These are phyloP conservation scores for Brachionus manjavacas DNA, from an alignment of 1,140 invertebrate species.

Conservation along the genomic window DNA sequence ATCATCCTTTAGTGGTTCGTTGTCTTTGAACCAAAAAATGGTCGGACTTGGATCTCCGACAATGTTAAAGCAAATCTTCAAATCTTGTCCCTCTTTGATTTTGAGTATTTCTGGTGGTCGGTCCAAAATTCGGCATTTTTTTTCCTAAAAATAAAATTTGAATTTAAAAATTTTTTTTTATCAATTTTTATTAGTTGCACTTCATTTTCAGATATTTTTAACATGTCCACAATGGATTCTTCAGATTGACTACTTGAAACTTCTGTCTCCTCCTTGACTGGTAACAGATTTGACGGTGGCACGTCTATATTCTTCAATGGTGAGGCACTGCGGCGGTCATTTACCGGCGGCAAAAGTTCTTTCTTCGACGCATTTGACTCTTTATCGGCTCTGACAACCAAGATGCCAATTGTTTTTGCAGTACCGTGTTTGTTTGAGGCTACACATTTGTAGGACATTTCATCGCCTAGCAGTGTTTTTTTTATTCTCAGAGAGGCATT, in stretches of 20 bases:
- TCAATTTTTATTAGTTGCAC: neutral
- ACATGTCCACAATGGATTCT: neutral
- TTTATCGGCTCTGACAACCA: slow-evolving; percentile 6
- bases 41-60: neutral
- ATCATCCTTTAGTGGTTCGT: slow-evolving; percentile 15
- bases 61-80: slow-evolving; percentile 16
- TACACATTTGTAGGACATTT: slow-evolving; percentile 39
- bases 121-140: neutral
- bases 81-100: neutral
- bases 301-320: slow-evolving; percentile 36
- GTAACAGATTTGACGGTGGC: slow-evolving; percentile 11
- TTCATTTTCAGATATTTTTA: neutral
- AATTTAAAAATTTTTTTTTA: neutral
- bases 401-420: neutral
- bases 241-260: neutral
- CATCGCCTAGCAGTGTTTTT: neutral
- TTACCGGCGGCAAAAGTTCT: neutral
- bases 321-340: neutral
- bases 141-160: neutral
- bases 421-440: slow-evolving; percentile 16
- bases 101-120: neutral
- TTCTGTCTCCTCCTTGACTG: slow-evolving; percentile 31
- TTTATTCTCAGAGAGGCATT: slow-evolving; percentile 15
- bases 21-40: slow-evolving; percentile 36
- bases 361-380: neutral